These are phyloP conservation scores for Drosophila sp. DNA, from an alignment of 1,140 invertebrate genomes.

Conservation along the genomic window DNA sequence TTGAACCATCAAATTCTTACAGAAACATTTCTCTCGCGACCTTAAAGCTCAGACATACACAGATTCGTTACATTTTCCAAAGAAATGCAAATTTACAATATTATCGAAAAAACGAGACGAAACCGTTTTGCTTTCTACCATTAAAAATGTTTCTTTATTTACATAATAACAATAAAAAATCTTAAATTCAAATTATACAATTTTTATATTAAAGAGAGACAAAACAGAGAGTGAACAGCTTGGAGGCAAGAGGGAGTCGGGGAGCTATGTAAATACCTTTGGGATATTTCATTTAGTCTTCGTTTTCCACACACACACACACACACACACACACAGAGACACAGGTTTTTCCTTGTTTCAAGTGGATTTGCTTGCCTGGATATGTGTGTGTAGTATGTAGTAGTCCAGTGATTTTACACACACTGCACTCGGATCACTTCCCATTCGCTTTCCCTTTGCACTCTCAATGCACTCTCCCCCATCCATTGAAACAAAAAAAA, in stretches of 20 bases:
- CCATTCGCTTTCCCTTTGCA: not conserved
- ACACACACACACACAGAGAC: too few species aligned
- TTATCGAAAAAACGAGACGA: not conserved
- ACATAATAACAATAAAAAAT: not conserved
- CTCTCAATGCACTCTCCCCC: not conserved
- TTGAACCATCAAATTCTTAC: too few species aligned
- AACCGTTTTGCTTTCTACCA: not conserved
- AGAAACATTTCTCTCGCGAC: too few species aligned
- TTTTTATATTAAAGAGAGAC: not conserved
- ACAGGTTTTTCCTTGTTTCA: conserved; percentile 3
- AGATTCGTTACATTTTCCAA: too few species aligned
- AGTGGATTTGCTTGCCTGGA: not conserved
- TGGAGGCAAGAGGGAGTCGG: not conserved
- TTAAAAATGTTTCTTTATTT: not conserved
- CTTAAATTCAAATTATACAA: not conserved
- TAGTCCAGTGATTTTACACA: conserved; percentile 3
- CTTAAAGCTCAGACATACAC: too few species aligned
- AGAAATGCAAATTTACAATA: not conserved
- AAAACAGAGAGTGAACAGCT: not conserved
- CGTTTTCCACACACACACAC: not conserved
- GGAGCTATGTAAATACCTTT: conserved; percentile 3
- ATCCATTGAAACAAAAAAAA: not conserved
- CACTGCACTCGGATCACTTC: not conserved
- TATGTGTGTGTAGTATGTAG: not conserved
- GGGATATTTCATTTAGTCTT: conserved; percentile 7